A percentile compares a stretch with the other conserved stretches of the same genome.
phyloP scores from a whole-genome alignment of 2,797 vertebrate genomes.

The Enteromius afrohamiltoni region DNA sequence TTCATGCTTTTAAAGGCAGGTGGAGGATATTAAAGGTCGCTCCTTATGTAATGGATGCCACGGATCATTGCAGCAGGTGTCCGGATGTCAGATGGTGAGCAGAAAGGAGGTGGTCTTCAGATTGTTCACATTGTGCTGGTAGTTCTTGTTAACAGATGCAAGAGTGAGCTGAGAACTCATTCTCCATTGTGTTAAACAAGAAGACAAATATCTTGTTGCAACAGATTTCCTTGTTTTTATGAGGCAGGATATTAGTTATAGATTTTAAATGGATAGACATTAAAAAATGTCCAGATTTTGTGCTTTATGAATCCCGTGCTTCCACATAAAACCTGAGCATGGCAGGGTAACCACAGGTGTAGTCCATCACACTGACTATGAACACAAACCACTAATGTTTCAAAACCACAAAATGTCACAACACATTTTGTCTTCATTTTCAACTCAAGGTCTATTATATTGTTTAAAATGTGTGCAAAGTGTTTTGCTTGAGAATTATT shows the following conservation, averaged over 20 bases:
- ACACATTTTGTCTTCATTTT: constrained; percentile 7
- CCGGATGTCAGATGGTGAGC: constrained; percentile 22
- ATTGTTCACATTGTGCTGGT: neutral
- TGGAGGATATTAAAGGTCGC: constrained; percentile 16
- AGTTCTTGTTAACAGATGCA: constrained; percentile 14
- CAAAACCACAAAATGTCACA: constrained; percentile 18
- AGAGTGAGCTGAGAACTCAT: neutral
- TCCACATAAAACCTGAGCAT: neutral
- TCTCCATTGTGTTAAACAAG: neutral
- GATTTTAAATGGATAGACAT: neutral
- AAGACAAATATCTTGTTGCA: neutral
- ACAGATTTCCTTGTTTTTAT: neutral
- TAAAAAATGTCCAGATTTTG: neutral
- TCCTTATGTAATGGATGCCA: constrained; percentile 31
- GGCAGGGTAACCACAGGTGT: constrained; percentile 13
- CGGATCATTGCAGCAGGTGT: constrained; percentile 28
- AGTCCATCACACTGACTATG: neutral
- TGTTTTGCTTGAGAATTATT: neutral
- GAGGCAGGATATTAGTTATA: neutral
- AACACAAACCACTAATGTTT: constrained; percentile 1
- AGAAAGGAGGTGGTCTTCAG: neutral
- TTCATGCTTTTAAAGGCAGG: constrained; percentile 30
- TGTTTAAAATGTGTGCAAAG: neutral
- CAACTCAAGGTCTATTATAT: neutral
- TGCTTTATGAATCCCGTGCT: constrained; percentile 12